Evolutionary conservation across 2,797 vertebrate genomes (phyloP).

Genomic region (Mustela erminea): DNA sequence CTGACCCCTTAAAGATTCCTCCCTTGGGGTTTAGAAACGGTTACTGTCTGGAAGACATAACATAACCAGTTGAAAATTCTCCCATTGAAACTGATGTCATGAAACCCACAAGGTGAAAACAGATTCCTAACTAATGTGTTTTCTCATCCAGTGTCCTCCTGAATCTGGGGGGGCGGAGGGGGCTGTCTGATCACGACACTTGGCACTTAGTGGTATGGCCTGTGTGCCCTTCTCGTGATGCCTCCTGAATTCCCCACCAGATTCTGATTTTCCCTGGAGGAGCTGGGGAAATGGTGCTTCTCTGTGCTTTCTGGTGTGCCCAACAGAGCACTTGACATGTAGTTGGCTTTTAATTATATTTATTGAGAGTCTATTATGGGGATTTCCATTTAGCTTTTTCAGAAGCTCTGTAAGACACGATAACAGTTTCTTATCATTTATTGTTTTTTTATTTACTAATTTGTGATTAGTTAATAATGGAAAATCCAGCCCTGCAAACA

Average conservation of each 20-base stretch:
- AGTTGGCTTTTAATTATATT: conserved; percentile 5
- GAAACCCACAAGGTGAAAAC: background rate
- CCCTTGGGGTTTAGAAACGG: background rate
- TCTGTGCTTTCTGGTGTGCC: background rate
- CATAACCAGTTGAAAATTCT: background rate
- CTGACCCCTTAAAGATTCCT: background rate
- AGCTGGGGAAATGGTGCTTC: background rate
- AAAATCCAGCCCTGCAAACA: background rate
- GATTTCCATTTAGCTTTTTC: background rate
- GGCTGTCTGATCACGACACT: too few relatives aligned
- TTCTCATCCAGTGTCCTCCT: background rate
- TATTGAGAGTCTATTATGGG: background rate
- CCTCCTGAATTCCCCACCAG: fast-evolving
- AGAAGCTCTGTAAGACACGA: background rate
- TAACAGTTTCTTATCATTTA: background rate
- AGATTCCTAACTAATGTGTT: background rate
- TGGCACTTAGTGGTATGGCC: background rate
- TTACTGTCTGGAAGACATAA: background rate
- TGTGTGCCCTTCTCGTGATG: background rate
- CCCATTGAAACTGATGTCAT: background rate
- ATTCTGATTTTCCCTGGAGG: background rate
- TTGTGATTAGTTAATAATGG: conserved; percentile 39
- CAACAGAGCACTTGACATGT: background rate
- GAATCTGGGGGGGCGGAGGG: too few relatives aligned
- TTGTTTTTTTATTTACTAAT: conserved; percentile 31